phyloP scores from a whole-genome alignment of 2,888 invertebrate species.

The Ochlodes sylvanus region DNA sequence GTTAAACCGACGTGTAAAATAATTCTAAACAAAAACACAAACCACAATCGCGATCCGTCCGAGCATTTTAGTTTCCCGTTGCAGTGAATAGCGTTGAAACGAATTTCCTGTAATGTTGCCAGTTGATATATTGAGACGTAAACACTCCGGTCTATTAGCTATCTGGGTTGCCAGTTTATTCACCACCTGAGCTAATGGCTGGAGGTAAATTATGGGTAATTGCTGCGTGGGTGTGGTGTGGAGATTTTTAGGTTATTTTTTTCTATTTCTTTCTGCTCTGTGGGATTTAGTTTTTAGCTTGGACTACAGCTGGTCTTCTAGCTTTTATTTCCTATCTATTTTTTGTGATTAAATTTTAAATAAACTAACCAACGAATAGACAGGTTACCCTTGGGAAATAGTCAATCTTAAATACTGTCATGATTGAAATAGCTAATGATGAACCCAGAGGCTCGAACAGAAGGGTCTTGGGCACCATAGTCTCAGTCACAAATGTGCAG shows the following conservation, averaged over 20 bases:
- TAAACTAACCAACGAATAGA: no score
- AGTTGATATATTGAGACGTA: slow-evolving; percentile 33
- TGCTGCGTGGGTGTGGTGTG: slow-evolving; percentile 13
- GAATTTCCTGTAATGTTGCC: slow-evolving; percentile 33
- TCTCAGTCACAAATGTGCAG: no score
- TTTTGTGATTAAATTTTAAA: no score
- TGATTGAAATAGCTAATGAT: no score
- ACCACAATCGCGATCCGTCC: not conserved
- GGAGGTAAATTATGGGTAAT: slow-evolving; percentile 18
- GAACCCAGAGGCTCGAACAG: no score
- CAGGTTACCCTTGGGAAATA: no score
- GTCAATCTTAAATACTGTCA: no score
- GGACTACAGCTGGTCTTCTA: not conserved
- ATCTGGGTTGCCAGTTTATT: slow-evolving; percentile 39
- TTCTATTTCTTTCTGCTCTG: not conserved
- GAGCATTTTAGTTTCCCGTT: not conserved
- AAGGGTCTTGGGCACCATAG: no score
- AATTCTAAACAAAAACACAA: not conserved
- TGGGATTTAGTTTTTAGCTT: not conserved
- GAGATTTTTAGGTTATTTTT: slow-evolving; percentile 14
- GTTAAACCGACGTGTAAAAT: not conserved
- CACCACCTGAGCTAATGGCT: slow-evolving; percentile 27
- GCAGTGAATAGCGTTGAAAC: slow-evolving; percentile 23
- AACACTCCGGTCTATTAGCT: slow-evolving; percentile 37
- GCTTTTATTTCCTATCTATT: no score